Conservation (phyloP, 1,140 invertebrate genomes). For the Polypedilum pembai region DNA sequence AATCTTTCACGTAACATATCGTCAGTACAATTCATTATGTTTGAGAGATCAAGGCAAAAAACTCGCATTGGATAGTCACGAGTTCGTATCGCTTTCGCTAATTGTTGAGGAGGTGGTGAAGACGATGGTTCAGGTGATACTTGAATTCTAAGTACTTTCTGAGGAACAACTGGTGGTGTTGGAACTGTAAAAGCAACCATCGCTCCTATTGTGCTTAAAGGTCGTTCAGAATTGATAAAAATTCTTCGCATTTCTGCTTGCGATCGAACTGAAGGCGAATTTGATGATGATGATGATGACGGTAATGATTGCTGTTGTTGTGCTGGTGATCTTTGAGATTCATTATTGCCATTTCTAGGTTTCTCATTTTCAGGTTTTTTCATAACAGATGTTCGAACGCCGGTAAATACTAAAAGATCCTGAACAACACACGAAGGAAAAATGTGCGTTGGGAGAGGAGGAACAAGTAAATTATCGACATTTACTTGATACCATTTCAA, state of each 20-base stretch:
- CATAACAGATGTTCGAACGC: not conserved
- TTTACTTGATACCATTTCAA: not conserved
- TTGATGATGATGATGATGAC: not conserved
- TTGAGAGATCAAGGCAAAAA: not conserved
- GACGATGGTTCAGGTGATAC: not conserved
- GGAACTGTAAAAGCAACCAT: not conserved
- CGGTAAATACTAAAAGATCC: not conserved
- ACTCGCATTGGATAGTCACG: not conserved
- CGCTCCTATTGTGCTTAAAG: not conserved
- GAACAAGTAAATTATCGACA: not conserved
- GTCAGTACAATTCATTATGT: slow-evolving; percentile 10
- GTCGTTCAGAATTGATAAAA: not conserved
- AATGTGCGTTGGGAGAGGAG: not conserved
- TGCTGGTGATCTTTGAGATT: not conserved
- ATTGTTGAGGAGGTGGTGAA: not conserved
- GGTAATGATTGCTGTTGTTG: not conserved
- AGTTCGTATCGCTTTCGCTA: not conserved
- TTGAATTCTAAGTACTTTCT: slow-evolving; percentile 21
- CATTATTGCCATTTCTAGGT: not conserved
- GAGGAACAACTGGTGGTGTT: not conserved
- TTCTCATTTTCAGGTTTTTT: not conserved
- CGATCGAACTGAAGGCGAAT: not conserved
- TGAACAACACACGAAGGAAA: not conserved
- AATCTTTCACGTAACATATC: not conserved
- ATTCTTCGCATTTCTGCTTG: not conserved